phyloP scores from a whole-genome alignment of 2,797 vertebrate genomes.

The Pangasius krempfi region DNA sequence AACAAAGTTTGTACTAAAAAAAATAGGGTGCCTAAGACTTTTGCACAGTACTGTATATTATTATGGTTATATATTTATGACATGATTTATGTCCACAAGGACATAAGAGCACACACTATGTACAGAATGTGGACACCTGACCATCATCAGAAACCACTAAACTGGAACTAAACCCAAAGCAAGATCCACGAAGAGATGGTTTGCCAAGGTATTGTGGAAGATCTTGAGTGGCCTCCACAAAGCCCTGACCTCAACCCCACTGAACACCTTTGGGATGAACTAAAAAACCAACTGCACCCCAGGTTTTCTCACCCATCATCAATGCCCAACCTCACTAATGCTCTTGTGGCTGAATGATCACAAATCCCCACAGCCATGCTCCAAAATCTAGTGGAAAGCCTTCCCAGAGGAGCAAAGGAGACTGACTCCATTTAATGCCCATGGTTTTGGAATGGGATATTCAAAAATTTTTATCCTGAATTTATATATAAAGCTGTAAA shows the following conservation, averaged over 20 bases:
- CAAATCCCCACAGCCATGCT: background rate
- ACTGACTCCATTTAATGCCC: background rate
- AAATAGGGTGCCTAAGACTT: too few relatives aligned
- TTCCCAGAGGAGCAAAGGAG: background rate
- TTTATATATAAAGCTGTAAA: too few relatives aligned
- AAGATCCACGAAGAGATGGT: background rate
- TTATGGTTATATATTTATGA: background rate
- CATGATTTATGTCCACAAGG: background rate
- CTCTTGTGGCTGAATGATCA: background rate
- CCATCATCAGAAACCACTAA: background rate
- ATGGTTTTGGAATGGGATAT: background rate
- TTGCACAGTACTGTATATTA: background rate
- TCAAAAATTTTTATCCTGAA: background rate
- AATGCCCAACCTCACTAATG: background rate
- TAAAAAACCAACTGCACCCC: background rate
- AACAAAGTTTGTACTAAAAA: too few relatives aligned
- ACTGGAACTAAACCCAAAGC: background rate
- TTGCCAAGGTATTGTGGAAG: background rate
- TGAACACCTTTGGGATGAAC: background rate
- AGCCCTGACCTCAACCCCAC: too few relatives aligned
- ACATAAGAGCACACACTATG: background rate
- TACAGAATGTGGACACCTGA: background rate
- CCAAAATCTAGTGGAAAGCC: background rate
- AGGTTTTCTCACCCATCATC: background rate
- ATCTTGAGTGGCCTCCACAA: background rate